Percentiles rank a stretch among this genome's conserved stretches.
Evolutionary conservation across 2,888 invertebrate genomes (phyloP).

Genomic region (Terebella lapidaria): DNA sequence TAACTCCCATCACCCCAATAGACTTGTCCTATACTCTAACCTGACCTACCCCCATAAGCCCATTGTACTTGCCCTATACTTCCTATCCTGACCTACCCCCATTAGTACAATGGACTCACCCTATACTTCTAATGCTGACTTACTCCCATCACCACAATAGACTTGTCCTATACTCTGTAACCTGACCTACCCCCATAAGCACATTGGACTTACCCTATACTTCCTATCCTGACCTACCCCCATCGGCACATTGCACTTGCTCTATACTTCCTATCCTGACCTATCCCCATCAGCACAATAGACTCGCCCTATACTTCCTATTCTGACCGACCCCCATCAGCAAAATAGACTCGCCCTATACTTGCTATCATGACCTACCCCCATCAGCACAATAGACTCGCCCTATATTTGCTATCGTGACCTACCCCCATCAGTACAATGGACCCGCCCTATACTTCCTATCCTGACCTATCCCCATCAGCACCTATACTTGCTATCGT

Average conservation of each 20-base stretch:
- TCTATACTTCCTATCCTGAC: conserved; percentile 98
- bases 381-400: conserved; percentile 93
- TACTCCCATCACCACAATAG: conserved; percentile 93
- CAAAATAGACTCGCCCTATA: conserved; percentile 89
- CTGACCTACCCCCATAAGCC: conserved; percentile 97
- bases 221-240: conserved; percentile 64
- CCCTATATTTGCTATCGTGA: conserved; percentile 83
- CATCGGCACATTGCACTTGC: conserved; percentile 78
- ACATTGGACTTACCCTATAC: conserved; percentile 93
- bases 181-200: conserved; percentile 95
- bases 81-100: conserved; percentile 74
- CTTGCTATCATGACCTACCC: conserved; percentile 78
- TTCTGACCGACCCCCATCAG: conserved; percentile 84
- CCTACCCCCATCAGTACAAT: conserved; percentile 85
- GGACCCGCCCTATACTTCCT: conserved; percentile 97
- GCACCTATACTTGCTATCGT: conserved; percentile 88
- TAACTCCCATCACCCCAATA: conserved; percentile 88
- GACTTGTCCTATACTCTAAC: conserved; percentile 98
- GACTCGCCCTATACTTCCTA: background rate
- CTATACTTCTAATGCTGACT: conserved; percentile 94
- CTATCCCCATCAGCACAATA: conserved; percentile 81
- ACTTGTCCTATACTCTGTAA: conserved; percentile 97
- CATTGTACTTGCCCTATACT: conserved; percentile 60
- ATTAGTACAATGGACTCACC: conserved; percentile 94
- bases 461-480: conserved; percentile 77